Percentiles rank a stretch among this genome's conserved stretches.
These are phyloP conservation scores for Hydrochoerus hydrochaeris DNA, from an alignment of 2,113 vertebrate genomes.

Conservation along the genomic window DNA sequence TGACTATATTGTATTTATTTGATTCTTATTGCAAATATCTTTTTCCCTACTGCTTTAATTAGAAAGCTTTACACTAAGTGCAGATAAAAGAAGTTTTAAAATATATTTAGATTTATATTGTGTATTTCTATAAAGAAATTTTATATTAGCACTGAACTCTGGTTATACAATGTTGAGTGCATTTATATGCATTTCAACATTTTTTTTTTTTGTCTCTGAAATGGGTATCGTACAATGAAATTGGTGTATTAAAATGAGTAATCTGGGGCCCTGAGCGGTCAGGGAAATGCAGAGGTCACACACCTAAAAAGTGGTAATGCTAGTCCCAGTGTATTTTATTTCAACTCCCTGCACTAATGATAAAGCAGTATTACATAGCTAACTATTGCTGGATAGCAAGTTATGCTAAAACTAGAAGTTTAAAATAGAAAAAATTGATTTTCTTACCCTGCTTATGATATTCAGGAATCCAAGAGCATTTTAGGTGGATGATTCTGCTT, in stretches of 20 bases:
- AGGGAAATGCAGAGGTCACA: background rate
- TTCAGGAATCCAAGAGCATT: background rate
- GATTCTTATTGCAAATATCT: background rate
- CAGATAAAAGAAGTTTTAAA: background rate
- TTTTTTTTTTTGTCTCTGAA: background rate
- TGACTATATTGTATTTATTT: background rate
- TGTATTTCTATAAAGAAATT: background rate
- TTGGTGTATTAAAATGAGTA: background rate
- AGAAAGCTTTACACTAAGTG: background rate
- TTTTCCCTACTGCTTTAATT: background rate
- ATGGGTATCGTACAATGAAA: background rate
- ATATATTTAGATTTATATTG: background rate
- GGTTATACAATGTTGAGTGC: background rate
- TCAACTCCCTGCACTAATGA: background rate
- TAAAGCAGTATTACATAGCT: background rate
- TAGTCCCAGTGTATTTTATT: background rate
- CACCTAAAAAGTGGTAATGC: background rate
- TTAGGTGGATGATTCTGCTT: background rate
- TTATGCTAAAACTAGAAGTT: background rate
- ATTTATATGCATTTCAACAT: background rate
- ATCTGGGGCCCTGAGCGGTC: background rate
- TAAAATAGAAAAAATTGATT: background rate
- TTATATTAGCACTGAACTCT: background rate
- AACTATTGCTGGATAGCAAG: background rate
- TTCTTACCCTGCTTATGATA: background rate